Evolutionary conservation across 2,888 invertebrate genomes (phyloP), one percentile per base, ranked within the genome.

Genomic region (Plutella xylostella): DNA sequence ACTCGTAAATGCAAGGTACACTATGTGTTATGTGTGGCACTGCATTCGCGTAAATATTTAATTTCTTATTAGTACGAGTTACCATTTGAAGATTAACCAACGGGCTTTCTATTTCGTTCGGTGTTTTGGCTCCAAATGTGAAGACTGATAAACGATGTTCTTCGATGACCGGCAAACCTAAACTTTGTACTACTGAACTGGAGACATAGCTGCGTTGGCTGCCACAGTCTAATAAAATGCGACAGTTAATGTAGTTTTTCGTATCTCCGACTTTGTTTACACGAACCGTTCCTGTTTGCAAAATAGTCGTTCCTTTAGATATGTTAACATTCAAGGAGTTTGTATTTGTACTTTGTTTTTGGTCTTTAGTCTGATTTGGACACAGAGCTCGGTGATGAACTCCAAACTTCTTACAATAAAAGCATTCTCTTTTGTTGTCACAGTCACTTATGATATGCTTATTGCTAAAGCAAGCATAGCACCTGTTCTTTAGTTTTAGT

Each of bases 61-160:
- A 28, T 17, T 7, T 1, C 1, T 41, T 28, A 2, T 41, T 41
- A 1, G 40, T 28, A 11, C n/a, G 1, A 4, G 28, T 17, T 17
- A 4, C 18, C 1, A 41, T 28, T 11, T 41, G 4, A 1, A 41
- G 11, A 0, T 17, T 30, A 5, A 41, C 40, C 1, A 28, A 1
- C 1, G 40, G 28, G 18, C 28, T 28, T 2, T 41, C 30, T 4
- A 41, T 5, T 17, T 41, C 17, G 17, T 41, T 15, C 2, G 40
- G 40, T 28, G 1, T 3, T 4, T 25, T 30, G 5, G 28, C 5
- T 2, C 28, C 40, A 15, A 41, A 41, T 3, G 40, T 41, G 37
- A 34, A 45, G 14, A 49, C 40, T 3, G 25, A 35, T 1, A 47
- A 22, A 1, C n/a, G 1, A n/a, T 45, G 18, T 15, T 25, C 18